These are phyloP conservation scores for Sebastes trivittatus DNA, from an alignment of 2,797 vertebrate species.

Conservation along the genomic window DNA sequence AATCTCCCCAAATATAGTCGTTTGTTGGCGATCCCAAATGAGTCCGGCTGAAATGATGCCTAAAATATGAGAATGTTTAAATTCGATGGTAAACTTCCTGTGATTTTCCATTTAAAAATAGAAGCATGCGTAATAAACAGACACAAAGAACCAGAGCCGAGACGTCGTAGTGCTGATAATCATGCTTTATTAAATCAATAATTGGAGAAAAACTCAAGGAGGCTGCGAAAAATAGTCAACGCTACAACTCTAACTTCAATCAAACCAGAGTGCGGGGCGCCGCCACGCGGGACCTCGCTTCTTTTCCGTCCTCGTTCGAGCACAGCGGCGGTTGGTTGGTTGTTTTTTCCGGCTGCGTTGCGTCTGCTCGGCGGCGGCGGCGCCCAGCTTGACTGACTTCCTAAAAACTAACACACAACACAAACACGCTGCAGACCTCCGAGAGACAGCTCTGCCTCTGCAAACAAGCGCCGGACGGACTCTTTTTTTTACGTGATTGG, in stretches of 20 bases:
- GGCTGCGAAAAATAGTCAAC: constrained; percentile 87
- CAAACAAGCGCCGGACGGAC: constrained; percentile 82
- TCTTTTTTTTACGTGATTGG: constrained; percentile 74
- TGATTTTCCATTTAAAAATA: background rate
- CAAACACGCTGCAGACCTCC: constrained; percentile 90
- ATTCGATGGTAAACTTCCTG: too few relatives aligned
- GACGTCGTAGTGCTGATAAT: constrained; percentile 88
- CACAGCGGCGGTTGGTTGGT: constrained; percentile 63
- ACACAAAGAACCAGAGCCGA: constrained; percentile 26
- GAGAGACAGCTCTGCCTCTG: constrained; percentile 88
- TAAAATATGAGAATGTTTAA: too few relatives aligned
- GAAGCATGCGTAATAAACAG: background rate
- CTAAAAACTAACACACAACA: constrained; percentile 91
- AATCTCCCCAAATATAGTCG: too few relatives aligned
- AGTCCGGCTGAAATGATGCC: too few relatives aligned
- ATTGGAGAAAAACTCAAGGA: constrained; percentile 89
- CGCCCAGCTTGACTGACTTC: constrained; percentile 67
- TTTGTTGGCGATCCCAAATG: too few relatives aligned
- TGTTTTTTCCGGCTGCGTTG: constrained; percentile 75
- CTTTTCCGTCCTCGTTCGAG: constrained; percentile 14
- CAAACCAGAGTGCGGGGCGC: constrained; percentile 81
- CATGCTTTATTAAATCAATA: constrained; percentile 98
- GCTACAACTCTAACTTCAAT: constrained; percentile 87
- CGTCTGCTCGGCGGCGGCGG: constrained; percentile 49
- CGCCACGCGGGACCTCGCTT: constrained; percentile 26